phyloP scores from a whole-genome alignment of 2,113 vertebrate species.

The Dipodomys stephensi region DNA sequence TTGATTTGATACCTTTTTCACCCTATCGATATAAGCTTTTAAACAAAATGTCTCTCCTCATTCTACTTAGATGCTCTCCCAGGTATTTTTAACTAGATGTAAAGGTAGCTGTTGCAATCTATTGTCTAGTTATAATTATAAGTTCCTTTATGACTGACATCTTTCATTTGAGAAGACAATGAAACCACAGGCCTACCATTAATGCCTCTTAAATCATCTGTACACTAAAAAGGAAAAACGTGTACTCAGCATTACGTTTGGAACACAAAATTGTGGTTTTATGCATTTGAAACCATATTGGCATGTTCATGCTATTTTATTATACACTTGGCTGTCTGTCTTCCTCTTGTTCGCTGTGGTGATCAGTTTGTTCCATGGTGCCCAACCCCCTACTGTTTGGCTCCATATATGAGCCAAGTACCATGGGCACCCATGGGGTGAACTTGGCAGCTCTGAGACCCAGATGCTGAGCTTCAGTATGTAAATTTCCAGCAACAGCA shows the following conservation, averaged over 20 bases:
- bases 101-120: neutral
- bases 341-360: conserved; percentile 50
- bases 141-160: conserved; percentile 43
- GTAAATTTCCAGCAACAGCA: conserved; percentile 73
- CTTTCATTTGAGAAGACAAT: neutral
- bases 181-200: conserved; percentile 30
- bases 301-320: conserved; percentile 66
- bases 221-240: conserved; percentile 37
- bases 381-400: conserved; percentile 55
- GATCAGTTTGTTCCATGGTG: conserved; percentile 16
- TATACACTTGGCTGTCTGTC: conserved; percentile 7
- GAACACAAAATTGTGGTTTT: conserved; percentile 53
- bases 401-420: conserved; percentile 62
- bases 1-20: conserved; percentile 53
- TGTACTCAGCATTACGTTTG: neutral
- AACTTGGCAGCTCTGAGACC: conserved; percentile 66
- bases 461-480: conserved; percentile 70
- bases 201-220: conserved; percentile 62
- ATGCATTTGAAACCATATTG: conserved; percentile 49
- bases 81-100: conserved; percentile 38
- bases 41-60: neutral
- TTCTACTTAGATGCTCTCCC: conserved; percentile 26
- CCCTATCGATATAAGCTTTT: conserved; percentile 11
- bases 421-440: conserved; percentile 44
- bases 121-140: neutral